phyloP scores from a whole-genome alignment of 1,140 invertebrate species.

The Zaprionus capensis region DNA sequence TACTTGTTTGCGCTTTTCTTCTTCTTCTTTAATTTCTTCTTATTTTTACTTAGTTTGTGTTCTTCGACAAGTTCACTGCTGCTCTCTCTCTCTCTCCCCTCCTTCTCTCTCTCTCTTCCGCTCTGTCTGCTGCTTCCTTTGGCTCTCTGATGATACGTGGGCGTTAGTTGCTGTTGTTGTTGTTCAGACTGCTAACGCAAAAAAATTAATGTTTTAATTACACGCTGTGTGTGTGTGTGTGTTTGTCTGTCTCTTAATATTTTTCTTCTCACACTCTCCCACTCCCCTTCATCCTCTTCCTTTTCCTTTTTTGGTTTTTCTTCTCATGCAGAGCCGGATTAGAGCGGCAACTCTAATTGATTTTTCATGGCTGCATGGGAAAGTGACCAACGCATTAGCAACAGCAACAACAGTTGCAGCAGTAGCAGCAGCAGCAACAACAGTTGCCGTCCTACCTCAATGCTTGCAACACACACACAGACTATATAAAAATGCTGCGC shows the following conservation, averaged over 20 bases:
- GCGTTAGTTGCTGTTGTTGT: slow-evolving; percentile 48
- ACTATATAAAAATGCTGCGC: slow-evolving; percentile 54
- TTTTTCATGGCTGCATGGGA: slow-evolving; percentile 63
- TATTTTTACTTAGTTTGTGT: slow-evolving; percentile 51
- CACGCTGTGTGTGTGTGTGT: slow-evolving; percentile 16
- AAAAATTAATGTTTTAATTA: slow-evolving; percentile 80
- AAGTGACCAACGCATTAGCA: slow-evolving; percentile 42
- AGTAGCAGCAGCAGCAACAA: slow-evolving; percentile 4
- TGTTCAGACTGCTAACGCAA: slow-evolving; percentile 53
- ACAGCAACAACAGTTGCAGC: slow-evolving; percentile 13
- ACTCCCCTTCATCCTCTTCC: background rate
- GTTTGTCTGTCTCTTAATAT: slow-evolving; percentile 2
- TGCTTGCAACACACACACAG: slow-evolving; percentile 11
- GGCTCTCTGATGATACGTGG: slow-evolving; percentile 9
- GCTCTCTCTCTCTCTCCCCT: background rate
- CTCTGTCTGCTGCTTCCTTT: background rate
- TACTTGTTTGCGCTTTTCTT: slow-evolving; percentile 48
- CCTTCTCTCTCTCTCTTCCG: background rate
- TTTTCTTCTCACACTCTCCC: slow-evolving; percentile 1
- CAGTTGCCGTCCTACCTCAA: slow-evolving; percentile 41
- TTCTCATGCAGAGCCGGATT: slow-evolving; percentile 8
- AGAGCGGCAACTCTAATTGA: slow-evolving; percentile 65
- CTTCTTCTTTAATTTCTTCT: background rate
- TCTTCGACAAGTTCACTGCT: slow-evolving; percentile 40
- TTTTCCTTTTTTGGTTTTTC: slow-evolving; percentile 15